Percentiles rank a stretch among this genome's conserved stretches.
phyloP scores from a whole-genome alignment of 2,797 vertebrate species.

The Alfaro cultratus region DNA sequence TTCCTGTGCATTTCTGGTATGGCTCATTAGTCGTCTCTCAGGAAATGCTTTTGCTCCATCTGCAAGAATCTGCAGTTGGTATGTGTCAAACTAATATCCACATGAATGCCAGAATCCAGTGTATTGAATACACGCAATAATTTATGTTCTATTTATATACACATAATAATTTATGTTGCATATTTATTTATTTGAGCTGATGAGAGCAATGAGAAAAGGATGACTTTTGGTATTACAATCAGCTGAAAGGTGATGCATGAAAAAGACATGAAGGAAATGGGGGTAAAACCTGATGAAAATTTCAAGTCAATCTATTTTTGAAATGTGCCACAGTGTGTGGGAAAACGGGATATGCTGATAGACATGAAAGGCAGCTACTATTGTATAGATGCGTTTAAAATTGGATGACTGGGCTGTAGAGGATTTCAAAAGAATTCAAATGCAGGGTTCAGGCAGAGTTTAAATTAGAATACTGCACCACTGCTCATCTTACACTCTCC shows the following conservation, averaged over 20 bases:
- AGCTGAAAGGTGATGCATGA: conserved; percentile 24
- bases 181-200: conserved; percentile 16
- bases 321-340: conserved; percentile 52
- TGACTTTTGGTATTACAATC: conserved; percentile 18
- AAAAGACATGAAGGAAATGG: conserved; percentile 30
- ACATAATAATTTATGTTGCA: not conserved
- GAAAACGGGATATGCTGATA: conserved; percentile 54
- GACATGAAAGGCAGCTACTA: conserved; percentile 71
- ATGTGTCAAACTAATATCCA: not conserved
- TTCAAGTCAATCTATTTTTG: conserved; percentile 65
- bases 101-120: not conserved
- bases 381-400: conserved; percentile 75
- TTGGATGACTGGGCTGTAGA: conserved; percentile 71
- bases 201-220: conserved; percentile 11
- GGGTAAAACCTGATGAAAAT: conserved; percentile 37
- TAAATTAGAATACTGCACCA: conserved; percentile 68
- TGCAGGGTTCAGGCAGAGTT: conserved; percentile 77
- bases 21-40: not conserved
- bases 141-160: not conserved
- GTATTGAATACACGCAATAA: not conserved
- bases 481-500: conserved; percentile 44
- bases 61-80: not conserved
- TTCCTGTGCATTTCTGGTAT: not conserved
- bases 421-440: conserved; percentile 81
- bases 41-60: not conserved